These are phyloP conservation scores for Pteronotus mesoamericanus DNA, from an alignment of 2,797 vertebrate genomes.

Conservation along the genomic window DNA sequence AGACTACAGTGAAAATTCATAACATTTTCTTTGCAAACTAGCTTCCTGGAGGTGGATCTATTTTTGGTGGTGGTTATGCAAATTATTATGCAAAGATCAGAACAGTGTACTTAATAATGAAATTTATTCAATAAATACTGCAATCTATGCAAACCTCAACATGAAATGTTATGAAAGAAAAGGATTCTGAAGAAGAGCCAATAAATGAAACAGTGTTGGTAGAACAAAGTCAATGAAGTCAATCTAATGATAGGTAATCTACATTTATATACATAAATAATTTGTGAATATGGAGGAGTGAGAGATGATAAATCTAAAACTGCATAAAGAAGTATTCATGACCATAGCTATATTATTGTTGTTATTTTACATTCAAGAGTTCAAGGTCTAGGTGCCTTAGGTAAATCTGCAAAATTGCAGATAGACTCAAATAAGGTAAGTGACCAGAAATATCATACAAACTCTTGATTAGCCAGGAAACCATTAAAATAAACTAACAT, in stretches of 20 bases:
- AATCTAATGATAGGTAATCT: conserved; percentile 18
- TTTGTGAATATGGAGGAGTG: not conserved
- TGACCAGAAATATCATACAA: not conserved
- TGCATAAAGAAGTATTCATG: not conserved
- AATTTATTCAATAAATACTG: conserved; percentile 45
- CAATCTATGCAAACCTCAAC: conserved; percentile 3
- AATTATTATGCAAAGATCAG: conserved; percentile 55
- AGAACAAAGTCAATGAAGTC: conserved; percentile 43
- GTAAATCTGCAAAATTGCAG: not conserved
- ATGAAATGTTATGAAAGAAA: conserved; percentile 40
- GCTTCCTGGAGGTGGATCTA: conserved; percentile 14
- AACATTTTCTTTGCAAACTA: conserved; percentile 50
- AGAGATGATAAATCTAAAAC: not conserved
- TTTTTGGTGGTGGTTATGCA: conserved; percentile 56
- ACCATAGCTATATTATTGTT: not conserved
- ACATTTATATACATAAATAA: conserved; percentile 21
- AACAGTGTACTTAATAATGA: not conserved
- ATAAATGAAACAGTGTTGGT: not conserved
- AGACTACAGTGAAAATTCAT: conserved; percentile 32
- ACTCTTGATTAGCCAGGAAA: not conserved
- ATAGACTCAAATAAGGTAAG: not conserved
- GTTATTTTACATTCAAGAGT: not conserved
- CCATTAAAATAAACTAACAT: not conserved
- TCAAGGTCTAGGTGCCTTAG: not conserved
- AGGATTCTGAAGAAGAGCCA: not conserved